Evolutionary conservation across 2,113 vertebrate species (phyloP).

Genomic region (Nerophis lumbriciformis): DNA sequence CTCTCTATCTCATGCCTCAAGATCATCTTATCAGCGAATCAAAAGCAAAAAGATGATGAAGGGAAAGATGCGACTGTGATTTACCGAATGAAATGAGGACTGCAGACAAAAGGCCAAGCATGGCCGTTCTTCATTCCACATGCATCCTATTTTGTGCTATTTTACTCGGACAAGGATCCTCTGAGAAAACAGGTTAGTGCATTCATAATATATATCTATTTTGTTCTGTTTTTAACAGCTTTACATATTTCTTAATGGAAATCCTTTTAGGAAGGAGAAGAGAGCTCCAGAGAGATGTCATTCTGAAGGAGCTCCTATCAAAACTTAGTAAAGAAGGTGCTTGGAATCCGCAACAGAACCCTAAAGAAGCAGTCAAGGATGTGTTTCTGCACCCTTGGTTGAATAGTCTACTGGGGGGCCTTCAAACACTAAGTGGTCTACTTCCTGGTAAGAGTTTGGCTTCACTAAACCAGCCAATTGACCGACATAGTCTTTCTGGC

Average conservation of each 20-base stretch:
- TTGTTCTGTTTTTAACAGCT: not conserved
- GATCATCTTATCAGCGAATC: conserved; percentile 14
- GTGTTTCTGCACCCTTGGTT: conserved; percentile 56
- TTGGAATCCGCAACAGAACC: conserved; percentile 38
- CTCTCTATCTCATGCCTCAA: conserved; percentile 52
- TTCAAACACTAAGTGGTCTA: conserved; percentile 65
- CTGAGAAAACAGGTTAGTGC: conserved; percentile 59
- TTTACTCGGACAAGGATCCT: conserved; percentile 49
- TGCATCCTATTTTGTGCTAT: conserved; percentile 54
- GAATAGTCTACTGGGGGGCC: conserved; percentile 65
- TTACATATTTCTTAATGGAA: conserved; percentile 1
- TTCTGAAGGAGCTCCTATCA: conserved; percentile 66
- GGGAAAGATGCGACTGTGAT: conserved; percentile 46
- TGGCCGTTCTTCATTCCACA: conserved; percentile 46
- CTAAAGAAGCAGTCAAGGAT: conserved; percentile 39
- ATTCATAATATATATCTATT: not conserved
- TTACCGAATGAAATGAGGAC: conserved; percentile 53
- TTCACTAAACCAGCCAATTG: conserved; percentile 58
- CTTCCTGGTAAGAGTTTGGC: conserved; percentile 58
- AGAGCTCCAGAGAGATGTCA: conserved; percentile 45
- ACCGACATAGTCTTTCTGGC: conserved; percentile 71
- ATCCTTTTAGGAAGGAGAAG: conserved; percentile 42
- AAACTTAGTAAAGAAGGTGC: conserved; percentile 55
- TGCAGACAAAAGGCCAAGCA: conserved; percentile 50
- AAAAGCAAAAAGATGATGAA: conserved; percentile 8